Evolutionary conservation across 2,797 vertebrate species (phyloP), one percentile per base, ranked within the genome.

Genomic region (Enteromius trimaculatus): DNA sequence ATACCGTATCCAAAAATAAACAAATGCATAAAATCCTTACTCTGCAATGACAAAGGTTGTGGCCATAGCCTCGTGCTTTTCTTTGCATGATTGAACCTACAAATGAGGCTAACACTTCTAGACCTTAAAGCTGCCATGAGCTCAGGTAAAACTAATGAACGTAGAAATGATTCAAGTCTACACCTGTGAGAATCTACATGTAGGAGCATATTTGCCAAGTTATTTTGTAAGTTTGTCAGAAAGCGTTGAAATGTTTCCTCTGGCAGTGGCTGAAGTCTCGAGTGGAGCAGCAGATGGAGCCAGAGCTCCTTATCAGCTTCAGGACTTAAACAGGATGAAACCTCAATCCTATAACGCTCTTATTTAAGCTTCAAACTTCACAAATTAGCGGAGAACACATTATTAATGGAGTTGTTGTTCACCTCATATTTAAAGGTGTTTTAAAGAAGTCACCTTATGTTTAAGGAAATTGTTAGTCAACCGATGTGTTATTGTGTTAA

Each of bases 211-310:
- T 34, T 19, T 17, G 62, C 21, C 9, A 8, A 9, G 21, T 13
- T 13, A 13, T 26, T 60, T 60, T 60, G 60, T 9, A 37, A 37
- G 29, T 65, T 19, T 65, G 64, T 34, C 17, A 60, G 2, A 14
- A 29, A 5, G 19, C 19, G 31, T n/a, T 10, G 53, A 55, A 55
- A 19, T 0, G 53, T 19, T 76, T 53, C 19, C 19, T 9, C 53
- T 16, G 6, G 3, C 31, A 11, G 64, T 16, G 29, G 17, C 44
- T 37, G 39, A 26, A 13, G n/a, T 62, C 8, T 78, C 1, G 6
- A 42, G 31, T 29, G 9, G 11, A 19, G 19, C 80, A 53, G 70
- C 60, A 82, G 80, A 47, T 53, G 80, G 71, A 23, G 70, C 16
- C n/a, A 65, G 44, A 64, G 70, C 16, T 75, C 53, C 16, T 34